A percentile compares a stretch with the other conserved stretches of the same genome.
Conservation (phyloP, 1,140 invertebrate genomes). For the Dufourea novaeangliae region DNA sequence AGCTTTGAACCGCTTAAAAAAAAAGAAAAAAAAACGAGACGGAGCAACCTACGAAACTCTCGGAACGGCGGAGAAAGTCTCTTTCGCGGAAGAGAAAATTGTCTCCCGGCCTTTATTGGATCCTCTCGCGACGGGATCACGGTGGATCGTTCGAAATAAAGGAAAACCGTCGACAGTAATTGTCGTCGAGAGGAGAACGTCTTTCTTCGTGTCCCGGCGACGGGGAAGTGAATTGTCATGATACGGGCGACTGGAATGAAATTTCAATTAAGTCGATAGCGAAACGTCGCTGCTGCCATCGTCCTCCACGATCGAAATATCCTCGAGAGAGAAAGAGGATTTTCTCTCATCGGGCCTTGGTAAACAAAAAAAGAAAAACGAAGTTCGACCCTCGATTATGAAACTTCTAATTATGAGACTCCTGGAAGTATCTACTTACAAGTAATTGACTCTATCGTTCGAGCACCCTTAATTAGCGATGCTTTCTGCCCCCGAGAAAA, state of each 20-base stretch:
- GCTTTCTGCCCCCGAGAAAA: neutral
- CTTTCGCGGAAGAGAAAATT: neutral
- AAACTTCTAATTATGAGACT: neutral
- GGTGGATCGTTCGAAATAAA: neutral
- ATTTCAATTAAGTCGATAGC: slow-evolving; percentile 1
- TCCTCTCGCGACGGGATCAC: neutral
- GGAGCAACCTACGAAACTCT: neutral
- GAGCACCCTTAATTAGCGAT: neutral
- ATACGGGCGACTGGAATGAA: neutral
- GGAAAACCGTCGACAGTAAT: neutral
- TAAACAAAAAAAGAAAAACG: too few relatives aligned
- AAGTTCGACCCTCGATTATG: neutral
- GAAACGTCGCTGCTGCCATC: neutral
- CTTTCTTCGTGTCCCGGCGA: neutral
- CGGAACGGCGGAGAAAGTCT: neutral
- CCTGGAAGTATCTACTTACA: neutral
- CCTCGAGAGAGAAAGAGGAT: neutral
- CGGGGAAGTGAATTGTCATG: neutral
- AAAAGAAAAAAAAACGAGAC: too few relatives aligned
- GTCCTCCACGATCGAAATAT: neutral
- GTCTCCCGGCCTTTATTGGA: neutral
- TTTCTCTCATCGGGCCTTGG: neutral
- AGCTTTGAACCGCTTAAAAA: too few relatives aligned
- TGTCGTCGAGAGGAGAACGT: neutral
- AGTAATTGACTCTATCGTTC: neutral